Percentiles rank a stretch among this genome's conserved stretches.
These are phyloP conservation scores for Capra hircus DNA, from an alignment of 2,113 vertebrate genomes.

Conservation along the genomic window DNA sequence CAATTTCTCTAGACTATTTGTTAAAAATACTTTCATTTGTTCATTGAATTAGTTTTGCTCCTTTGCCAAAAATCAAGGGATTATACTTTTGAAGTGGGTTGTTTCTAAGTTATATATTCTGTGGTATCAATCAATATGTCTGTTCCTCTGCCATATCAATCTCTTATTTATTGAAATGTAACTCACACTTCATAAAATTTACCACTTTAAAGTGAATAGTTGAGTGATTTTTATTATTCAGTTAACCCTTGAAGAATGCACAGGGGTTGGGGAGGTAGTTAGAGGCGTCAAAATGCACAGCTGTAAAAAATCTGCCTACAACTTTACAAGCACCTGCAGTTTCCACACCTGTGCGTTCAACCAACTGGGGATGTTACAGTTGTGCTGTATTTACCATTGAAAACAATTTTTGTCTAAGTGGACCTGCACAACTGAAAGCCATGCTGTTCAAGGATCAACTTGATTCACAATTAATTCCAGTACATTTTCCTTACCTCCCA, in stretches of 20 bases:
- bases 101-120: background rate
- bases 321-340: background rate
- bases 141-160: background rate
- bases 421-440: background rate
- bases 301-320: background rate
- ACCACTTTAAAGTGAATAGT: background rate
- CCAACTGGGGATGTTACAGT: background rate
- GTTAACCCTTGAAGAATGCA: background rate
- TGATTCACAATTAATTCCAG: background rate
- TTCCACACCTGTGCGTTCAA: background rate
- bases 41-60: background rate
- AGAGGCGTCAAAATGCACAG: background rate
- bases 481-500: background rate
- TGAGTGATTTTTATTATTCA: background rate
- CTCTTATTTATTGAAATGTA: background rate
- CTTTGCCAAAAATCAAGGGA: background rate
- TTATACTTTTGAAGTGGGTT: background rate
- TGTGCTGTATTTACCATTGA: background rate
- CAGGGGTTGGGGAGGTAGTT: too few species aligned
- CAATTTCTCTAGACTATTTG: background rate
- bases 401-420: background rate
- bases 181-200: background rate
- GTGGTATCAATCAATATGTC: background rate
- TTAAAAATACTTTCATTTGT: background rate
- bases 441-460: background rate